phyloP scores from a whole-genome alignment of 2,797 vertebrate species.

The Strix occidentalis region DNA sequence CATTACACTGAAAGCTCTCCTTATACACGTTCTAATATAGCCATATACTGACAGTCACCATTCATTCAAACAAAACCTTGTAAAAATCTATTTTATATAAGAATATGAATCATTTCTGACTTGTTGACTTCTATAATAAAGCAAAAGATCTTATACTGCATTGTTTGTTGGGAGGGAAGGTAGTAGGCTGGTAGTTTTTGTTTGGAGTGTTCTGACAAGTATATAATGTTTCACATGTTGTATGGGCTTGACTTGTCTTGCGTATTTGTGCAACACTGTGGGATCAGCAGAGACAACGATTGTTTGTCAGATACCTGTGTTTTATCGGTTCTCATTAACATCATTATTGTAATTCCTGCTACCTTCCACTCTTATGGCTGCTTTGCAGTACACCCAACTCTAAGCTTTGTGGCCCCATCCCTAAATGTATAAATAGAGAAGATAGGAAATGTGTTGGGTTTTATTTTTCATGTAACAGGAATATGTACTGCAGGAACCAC shows the following conservation, averaged over 20 bases:
- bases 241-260: not conserved
- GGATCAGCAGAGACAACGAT: not conserved
- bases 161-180: not conserved
- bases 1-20: not conserved
- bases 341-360: not conserved
- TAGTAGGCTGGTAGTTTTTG: not conserved
- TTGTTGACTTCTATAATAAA: not conserved
- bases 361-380: not conserved
- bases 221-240: not conserved
- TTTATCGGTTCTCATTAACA: not conserved
- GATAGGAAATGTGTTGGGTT: not conserved
- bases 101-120: not conserved
- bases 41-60: not conserved
- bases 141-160: not conserved
- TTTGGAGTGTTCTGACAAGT: not conserved
- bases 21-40: not conserved
- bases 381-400: not conserved
- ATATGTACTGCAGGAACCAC: not conserved
- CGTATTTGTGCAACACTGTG: not conserved
- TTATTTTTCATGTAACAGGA: not conserved
- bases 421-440: not conserved
- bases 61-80: not conserved
- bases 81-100: not conserved
- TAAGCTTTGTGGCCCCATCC: not conserved
- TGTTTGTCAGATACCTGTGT: not conserved